Conservation (phyloP, 2,888 invertebrate species). For the Ptychoptera contaminata region DNA sequence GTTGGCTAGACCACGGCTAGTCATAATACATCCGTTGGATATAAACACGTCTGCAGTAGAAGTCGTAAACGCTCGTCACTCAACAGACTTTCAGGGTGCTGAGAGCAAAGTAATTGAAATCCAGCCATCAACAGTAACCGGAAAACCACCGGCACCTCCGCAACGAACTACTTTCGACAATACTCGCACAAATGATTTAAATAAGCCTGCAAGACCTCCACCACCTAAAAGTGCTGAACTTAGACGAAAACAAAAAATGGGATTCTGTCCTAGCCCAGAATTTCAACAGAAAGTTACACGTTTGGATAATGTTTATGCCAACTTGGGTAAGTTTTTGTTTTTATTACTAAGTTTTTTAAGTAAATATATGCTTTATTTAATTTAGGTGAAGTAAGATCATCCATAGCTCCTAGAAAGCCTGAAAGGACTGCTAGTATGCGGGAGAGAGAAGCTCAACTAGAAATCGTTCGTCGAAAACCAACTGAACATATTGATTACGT, state of each 20-base stretch:
- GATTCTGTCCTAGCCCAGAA: constrained; percentile 10
- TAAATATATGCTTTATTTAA: constrained; percentile 13
- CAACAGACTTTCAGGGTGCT: constrained; percentile 27
- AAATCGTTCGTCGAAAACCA: constrained; percentile 16
- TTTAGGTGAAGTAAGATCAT: constrained; percentile 65
- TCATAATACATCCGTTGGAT: constrained; percentile 79
- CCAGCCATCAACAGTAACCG: constrained; percentile 19
- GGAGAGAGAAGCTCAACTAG: constrained; percentile 53
- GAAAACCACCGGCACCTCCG: constrained; percentile 65
- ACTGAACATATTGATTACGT: constrained; percentile 12
- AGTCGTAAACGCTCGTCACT: constrained; percentile 46
- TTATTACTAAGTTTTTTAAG: neutral
- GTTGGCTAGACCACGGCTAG: constrained; percentile 56
- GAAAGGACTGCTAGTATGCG: constrained; percentile 77
- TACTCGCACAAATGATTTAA: constrained; percentile 31
- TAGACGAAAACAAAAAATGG: constrained; percentile 39
- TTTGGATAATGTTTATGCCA: constrained; percentile 58
- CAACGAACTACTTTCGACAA: constrained; percentile 31
- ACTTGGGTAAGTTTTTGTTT: constrained; percentile 43
- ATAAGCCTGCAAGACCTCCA: constrained; percentile 54
- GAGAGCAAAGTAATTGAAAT: constrained; percentile 14
- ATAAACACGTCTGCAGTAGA: constrained; percentile 68
- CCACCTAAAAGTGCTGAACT: constrained; percentile 53
- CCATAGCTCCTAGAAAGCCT: constrained; percentile 67
- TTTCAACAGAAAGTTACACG: constrained; percentile 16